These are phyloP conservation scores for Phytoseiulus persimilis DNA, from an alignment of 2,888 invertebrate species.

Conservation along the genomic window DNA sequence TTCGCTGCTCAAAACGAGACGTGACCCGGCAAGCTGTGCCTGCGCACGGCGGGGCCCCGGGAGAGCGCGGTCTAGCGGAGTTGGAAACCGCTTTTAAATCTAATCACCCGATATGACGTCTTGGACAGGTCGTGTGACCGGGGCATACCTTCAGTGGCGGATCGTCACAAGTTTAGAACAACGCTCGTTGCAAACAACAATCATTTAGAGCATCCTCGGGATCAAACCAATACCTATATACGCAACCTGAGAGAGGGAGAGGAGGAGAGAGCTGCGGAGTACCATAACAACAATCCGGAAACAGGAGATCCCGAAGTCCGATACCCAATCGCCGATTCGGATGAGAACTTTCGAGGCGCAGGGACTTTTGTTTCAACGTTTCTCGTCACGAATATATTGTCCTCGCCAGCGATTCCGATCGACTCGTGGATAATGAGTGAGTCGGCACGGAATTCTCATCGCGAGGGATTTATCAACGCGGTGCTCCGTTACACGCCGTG, in stretches of 20 bases:
- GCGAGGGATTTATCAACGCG: background rate
- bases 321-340: no score
- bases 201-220: no score
- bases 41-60: background rate
- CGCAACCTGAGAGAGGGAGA: no score
- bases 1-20: background rate
- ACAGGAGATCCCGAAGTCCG: no score
- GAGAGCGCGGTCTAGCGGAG: background rate
- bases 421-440: background rate
- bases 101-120: background rate
- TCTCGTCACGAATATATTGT: no score
- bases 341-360: no score
- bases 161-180: background rate
- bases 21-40: background rate
- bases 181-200: no score
- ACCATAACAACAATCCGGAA: no score
- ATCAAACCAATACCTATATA: no score
- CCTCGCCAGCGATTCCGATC: background rate
- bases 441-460: background rate
- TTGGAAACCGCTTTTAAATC: background rate
- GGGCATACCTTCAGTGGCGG: background rate
- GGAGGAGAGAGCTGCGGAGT: no score
- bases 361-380: no score
- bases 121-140: background rate
- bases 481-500: background rate